These are phyloP conservation scores for Panurus biarmicus DNA, from an alignment of 2,113 vertebrate species.

Conservation along the genomic window DNA sequence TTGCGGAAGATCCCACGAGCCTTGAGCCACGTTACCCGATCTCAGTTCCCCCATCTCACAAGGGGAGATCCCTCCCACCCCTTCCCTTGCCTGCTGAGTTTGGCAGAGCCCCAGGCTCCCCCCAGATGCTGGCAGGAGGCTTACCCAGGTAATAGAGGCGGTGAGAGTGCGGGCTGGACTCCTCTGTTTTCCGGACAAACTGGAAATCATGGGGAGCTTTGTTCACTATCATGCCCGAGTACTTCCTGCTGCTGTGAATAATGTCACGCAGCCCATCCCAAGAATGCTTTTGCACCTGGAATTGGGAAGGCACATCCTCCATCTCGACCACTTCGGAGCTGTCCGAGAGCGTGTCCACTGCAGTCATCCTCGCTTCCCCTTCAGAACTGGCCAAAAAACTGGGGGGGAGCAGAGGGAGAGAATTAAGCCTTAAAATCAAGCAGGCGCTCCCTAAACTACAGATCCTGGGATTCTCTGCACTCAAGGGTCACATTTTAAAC, in stretches of 20 bases:
- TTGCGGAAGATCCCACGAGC: rapidly evolving
- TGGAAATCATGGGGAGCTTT: constrained; percentile 95
- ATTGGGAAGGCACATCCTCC: constrained; percentile 80
- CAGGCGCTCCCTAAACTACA: neutral
- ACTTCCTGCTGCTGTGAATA: constrained; percentile 92
- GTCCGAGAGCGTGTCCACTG: constrained; percentile 73
- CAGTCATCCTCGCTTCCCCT: constrained; percentile 79
- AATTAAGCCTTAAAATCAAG: neutral
- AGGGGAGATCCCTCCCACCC: neutral
- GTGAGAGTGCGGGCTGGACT: constrained; percentile 84
- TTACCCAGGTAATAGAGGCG: constrained; percentile 93
- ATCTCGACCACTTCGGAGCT: constrained; percentile 78
- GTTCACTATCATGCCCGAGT: constrained; percentile 84
- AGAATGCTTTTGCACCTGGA: constrained; percentile 87
- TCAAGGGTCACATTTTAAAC: neutral
- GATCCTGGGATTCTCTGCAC: neutral
- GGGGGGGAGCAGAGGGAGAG: neutral
- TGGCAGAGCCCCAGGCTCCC: neutral
- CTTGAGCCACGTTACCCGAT: neutral
- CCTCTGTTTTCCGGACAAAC: constrained; percentile 85
- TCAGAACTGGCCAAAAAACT: constrained; percentile 68
- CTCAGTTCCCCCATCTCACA: neutral
- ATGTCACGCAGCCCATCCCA: constrained; percentile 90
- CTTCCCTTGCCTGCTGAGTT: neutral
- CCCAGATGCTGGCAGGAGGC: neutral